phyloP scores from a whole-genome alignment of 2,888 invertebrate species.

The Terebella lapidaria region DNA sequence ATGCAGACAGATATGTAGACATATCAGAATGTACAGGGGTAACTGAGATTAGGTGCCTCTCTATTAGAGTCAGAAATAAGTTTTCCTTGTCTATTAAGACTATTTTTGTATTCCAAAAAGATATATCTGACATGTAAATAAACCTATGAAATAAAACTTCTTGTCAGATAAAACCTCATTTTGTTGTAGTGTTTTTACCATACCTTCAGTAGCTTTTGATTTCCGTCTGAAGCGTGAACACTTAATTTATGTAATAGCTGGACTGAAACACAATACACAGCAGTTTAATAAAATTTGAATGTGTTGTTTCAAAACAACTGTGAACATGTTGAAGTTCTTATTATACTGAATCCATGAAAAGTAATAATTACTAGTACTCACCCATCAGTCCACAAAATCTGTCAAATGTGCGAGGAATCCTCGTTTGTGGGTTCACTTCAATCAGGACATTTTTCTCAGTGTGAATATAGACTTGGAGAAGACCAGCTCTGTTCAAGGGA shows the following conservation, averaged over 20 bases:
- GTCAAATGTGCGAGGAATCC: slow-evolving; percentile 94
- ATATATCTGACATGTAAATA: too few relatives aligned
- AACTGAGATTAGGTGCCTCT: too few relatives aligned
- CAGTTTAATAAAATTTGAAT: background rate
- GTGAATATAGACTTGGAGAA: slow-evolving; percentile 90
- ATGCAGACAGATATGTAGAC: background rate
- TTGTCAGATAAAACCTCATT: too few relatives aligned
- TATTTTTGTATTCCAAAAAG: too few relatives aligned
- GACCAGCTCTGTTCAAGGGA: slow-evolving; percentile 89
- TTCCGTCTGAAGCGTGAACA: slow-evolving; percentile 83
- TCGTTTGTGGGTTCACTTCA: slow-evolving; percentile 92
- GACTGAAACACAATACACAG: slow-evolving; percentile 60
- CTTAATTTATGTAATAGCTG: slow-evolving; percentile 92
- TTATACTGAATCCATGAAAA: too few relatives aligned
- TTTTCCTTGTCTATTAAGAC: too few relatives aligned
- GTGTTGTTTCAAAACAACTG: too few relatives aligned
- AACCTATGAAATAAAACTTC: too few relatives aligned
- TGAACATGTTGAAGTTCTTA: background rate
- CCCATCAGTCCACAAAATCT: slow-evolving; percentile 95
- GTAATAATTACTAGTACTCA: too few relatives aligned
- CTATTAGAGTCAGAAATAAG: too few relatives aligned
- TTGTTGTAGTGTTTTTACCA: too few relatives aligned
- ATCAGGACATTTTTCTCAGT: slow-evolving; percentile 89
- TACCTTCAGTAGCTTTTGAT: slow-evolving; percentile 79
- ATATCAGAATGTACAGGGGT: too few relatives aligned